These are phyloP conservation scores for Buceros bicornis DNA, from an alignment of 2,797 vertebrate genomes.

Conservation along the genomic window DNA sequence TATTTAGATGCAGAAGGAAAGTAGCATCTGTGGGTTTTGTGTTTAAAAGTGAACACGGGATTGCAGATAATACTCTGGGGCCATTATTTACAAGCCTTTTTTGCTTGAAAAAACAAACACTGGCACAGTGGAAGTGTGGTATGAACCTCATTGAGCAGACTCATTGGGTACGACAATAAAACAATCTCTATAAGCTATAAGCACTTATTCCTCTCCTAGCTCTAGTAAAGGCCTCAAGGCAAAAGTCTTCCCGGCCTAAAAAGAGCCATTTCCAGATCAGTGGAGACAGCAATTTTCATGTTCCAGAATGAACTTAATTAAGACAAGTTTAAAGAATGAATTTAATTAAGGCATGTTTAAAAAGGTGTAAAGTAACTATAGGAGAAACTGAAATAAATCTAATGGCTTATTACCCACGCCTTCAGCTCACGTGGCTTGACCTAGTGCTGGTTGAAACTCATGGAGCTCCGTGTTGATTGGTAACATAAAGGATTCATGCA, in stretches of 20 bases:
- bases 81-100: constrained; percentile 7
- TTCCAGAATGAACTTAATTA: constrained; percentile 36
- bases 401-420: not conserved
- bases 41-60: not conserved
- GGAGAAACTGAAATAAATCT: constrained; percentile 15
- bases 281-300: not conserved
- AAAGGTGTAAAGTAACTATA: constrained; percentile 22
- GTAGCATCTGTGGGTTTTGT: not conserved
- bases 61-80: not conserved
- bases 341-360: constrained; percentile 45
- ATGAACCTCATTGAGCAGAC: not conserved
- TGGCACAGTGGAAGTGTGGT: not conserved
- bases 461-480: not conserved
- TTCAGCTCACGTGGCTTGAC: not conserved
- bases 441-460: not conserved
- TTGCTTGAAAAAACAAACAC: not conserved
- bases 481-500: fast-evolving
- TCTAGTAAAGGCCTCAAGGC: constrained; percentile 15
- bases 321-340: constrained; percentile 8
- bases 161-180: not conserved
- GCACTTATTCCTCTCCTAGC: not conserved
- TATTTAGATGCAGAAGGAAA: not conserved
- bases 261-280: constrained; percentile 45
- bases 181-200: not conserved
- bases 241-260: constrained; percentile 19